Base-by-base conservation (phyloP, 2,888 invertebrate species). In the Carterocephalus palaemon region DNA sequence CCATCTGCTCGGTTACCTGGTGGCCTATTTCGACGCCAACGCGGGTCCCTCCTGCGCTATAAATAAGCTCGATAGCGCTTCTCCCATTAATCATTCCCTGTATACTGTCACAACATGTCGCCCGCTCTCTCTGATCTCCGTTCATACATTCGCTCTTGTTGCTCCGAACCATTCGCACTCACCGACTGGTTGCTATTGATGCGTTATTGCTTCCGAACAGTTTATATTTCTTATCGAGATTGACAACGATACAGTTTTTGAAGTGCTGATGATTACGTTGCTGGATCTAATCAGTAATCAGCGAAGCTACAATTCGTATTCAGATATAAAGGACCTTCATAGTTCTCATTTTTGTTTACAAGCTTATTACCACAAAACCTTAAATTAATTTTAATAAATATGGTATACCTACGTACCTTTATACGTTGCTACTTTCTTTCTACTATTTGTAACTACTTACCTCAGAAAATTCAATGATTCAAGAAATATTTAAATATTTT, bases 101-200 rank as follows among this genome's bases (percentile, higher is more conserved):
- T 66, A 70, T 70, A 68, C 64, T 79, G 83, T 83, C 83, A 81
- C 66, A 77, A 77, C 75, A 77, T 67, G 77, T 76, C 66, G 67
- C 72, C 60, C 57, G 62, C 54, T 73, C 78, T 72, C 78, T 78
- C 67, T 75, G 80, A 80, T 83, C 80, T 78, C 57, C 33, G 63
- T 43, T 43, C 36, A 43, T 29, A 39, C 29, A 43, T 9, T 17
- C 8, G 24, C 41, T 26, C 13, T 22, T 28, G 19, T 10, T 10
- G 26, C 16, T 13, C 3, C 22, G 15, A 64, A 65, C 67, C 59
- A 67, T 70, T 65, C 61, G 67, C 67, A 22, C 64, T 62, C 64
- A 57, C 61, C 60, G 62, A 66, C 56, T 65, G 52, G 54, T 60
- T 60, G 64, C 20, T 9, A 8, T n/a, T 19, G 28, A 28, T 7